Base-by-base conservation (phyloP, 1,140 invertebrate genomes). In the Drosophila lowei region DNA sequence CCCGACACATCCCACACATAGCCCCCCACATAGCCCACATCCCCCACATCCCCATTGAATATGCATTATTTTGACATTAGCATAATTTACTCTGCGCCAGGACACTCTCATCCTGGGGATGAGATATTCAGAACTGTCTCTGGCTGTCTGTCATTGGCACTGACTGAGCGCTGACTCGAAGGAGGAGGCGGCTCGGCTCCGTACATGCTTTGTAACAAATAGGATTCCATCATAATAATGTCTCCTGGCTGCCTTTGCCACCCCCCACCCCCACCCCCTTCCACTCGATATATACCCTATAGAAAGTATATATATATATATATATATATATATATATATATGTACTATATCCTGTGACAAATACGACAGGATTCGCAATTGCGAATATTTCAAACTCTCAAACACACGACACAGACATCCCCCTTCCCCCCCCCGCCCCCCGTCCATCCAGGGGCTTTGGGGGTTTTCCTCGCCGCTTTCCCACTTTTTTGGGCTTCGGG, bases 41-140 rank as follows among this genome's bases (percentile, higher is more conserved):
- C 52, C 49, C 77, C 77, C 79, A 84, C 81, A 88, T 81, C 34
- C 34, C 11, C 84, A 90, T 90, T 81, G 86, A 90, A 90, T 90
- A 90, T 86, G 81, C 88, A 90, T 90, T 90, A 90, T 90, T 90
- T 90, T 79, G 86, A 90, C 86, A 90, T 90, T 90, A 90, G 88
- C 86, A 90, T 90, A 90, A 90, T 90, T 90, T 90, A 90, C 72
- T 86, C 65, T 63, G 60, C 43, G 55, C 53, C 72, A 67, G 61
- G 23, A 25, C 41, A 44, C 28, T 9, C 48, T 30, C 49, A 16
- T 30, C 28, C 49, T 16, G 38, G 50, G 57, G 47, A 28, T 52
- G 58, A 53, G 58, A 52, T 52, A 48, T 53, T 52, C 30, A 18
- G 28, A 42, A 41, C 42, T 52, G 2, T 44, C 18, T 65, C 56